phyloP scores from a whole-genome alignment of 2,113 vertebrate genomes.

The Paedocypris sp. region DNA sequence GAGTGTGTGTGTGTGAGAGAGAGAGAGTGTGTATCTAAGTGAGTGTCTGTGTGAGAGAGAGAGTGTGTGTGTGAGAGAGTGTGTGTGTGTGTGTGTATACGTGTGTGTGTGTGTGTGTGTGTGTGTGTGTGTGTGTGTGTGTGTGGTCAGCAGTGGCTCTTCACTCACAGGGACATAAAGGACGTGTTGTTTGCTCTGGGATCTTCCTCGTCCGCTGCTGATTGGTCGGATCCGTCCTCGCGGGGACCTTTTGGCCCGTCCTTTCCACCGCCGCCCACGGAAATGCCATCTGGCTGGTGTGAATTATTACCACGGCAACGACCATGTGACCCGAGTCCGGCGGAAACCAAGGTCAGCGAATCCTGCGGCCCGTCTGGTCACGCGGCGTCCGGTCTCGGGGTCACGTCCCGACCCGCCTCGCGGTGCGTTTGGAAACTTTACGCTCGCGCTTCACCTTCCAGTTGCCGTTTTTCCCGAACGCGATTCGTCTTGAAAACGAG shows the following conservation, averaged over 20 bases:
- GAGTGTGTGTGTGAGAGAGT: too few species aligned
- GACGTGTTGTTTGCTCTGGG: neutral
- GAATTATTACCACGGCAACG: conserved; percentile 68
- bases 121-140: too few species aligned
- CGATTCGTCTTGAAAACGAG: too few species aligned
- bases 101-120: too few species aligned
- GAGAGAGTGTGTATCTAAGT: too few species aligned
- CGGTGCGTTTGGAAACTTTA: too few species aligned
- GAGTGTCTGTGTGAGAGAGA: too few species aligned
- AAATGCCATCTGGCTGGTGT: conserved; percentile 73
- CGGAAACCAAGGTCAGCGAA: conserved; percentile 66
- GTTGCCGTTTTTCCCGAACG: too few species aligned
- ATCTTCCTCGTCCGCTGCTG: conserved; percentile 33
- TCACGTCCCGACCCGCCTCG: too few species aligned
- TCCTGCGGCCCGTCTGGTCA: conserved; percentile 52
- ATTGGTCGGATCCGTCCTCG: conserved; percentile 51
- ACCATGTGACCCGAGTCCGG: conserved; percentile 60
- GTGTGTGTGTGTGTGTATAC: too few species aligned
- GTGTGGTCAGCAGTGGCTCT: neutral
- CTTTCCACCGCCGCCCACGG: conserved; percentile 62
- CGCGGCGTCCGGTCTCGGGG: neutral
- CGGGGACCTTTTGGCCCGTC: conserved; percentile 63
- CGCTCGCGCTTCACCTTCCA: too few species aligned
- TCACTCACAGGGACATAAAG: conserved; percentile 1
- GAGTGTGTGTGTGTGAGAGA: too few species aligned